Conservation (phyloP, 2,888 invertebrate species). For the Ligdia adustata region DNA sequence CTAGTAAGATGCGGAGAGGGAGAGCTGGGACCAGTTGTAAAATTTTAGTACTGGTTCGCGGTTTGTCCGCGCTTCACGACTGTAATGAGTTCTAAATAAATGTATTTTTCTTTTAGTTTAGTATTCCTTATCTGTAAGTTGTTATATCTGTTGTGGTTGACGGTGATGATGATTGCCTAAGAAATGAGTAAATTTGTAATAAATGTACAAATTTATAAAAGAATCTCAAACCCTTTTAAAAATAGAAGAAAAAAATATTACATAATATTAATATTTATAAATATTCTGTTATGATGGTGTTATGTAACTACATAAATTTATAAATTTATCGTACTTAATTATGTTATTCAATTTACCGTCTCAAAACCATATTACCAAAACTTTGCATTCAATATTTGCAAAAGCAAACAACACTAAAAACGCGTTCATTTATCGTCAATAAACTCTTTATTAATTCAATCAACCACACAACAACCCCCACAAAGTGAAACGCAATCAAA, state of each 20-base stretch:
- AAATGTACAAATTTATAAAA: no score
- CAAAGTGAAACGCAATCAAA: constrained; percentile 62
- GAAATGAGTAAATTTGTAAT: no score
- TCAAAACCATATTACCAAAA: background rate
- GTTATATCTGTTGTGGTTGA: background rate
- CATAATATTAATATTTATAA: no score
- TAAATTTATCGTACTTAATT: no score
- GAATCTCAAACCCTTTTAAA: no score
- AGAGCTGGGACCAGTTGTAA: constrained; percentile 66
- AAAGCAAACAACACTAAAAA: constrained; percentile 20
- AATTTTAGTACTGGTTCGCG: constrained; percentile 71
- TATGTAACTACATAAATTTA: no score
- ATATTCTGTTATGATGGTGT: no score
- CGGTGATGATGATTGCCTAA: no score
- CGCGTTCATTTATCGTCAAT: constrained; percentile 22
- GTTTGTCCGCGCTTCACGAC: constrained; percentile 47
- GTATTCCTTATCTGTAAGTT: background rate
- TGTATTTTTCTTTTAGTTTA: background rate
- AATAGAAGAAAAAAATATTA: no score
- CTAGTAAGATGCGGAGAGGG: constrained; percentile 61
- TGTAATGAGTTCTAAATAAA: constrained; percentile 15
- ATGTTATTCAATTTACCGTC: no score
- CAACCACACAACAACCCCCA: constrained; percentile 43
- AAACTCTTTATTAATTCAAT: constrained; percentile 35
- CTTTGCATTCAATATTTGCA: background rate